phyloP scores from a whole-genome alignment of 2,797 vertebrate genomes.

The Masticophis lateralis region DNA sequence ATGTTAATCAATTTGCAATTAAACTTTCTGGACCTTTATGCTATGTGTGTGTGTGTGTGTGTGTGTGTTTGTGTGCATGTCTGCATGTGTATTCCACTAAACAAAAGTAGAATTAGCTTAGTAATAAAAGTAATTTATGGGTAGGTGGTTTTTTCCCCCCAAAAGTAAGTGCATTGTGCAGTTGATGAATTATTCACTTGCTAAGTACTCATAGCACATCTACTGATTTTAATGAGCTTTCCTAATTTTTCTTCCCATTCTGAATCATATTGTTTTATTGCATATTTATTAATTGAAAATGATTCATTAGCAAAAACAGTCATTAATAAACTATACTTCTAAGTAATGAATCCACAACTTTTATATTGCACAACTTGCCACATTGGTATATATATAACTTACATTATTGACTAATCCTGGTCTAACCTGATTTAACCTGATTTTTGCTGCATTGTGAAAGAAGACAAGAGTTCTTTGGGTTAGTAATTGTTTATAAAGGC shows the following conservation, averaged over 20 bases:
- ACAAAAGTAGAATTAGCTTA: constrained; percentile 53
- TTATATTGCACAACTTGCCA: not conserved
- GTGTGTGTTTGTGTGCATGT: constrained; percentile 4
- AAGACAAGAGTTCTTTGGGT: constrained; percentile 8
- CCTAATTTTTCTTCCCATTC: constrained; percentile 52
- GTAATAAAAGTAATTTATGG: constrained; percentile 59
- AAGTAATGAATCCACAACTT: constrained; percentile 41
- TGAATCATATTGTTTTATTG: constrained; percentile 52
- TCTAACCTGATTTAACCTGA: not conserved
- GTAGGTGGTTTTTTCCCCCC: constrained; percentile 19
- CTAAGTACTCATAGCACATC: constrained; percentile 44
- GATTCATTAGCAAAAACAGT: constrained; percentile 50
- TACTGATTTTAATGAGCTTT: constrained; percentile 63
- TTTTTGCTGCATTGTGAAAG: constrained; percentile 9
- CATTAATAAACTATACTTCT: constrained; percentile 12
- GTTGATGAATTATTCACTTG: constrained; percentile 66
- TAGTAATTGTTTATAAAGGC: not conserved
- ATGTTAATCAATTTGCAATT: constrained; percentile 67
- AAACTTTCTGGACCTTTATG: constrained; percentile 55
- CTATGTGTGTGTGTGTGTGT: not conserved
- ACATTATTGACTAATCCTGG: not conserved
- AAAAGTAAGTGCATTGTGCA: constrained; percentile 49
- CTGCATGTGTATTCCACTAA: constrained; percentile 15
- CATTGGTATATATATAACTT: constrained; percentile 12
- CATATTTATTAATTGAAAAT: constrained; percentile 52